Base-by-base conservation (phyloP, 2,797 vertebrate genomes). In the Oophaga sylvatica region DNA sequence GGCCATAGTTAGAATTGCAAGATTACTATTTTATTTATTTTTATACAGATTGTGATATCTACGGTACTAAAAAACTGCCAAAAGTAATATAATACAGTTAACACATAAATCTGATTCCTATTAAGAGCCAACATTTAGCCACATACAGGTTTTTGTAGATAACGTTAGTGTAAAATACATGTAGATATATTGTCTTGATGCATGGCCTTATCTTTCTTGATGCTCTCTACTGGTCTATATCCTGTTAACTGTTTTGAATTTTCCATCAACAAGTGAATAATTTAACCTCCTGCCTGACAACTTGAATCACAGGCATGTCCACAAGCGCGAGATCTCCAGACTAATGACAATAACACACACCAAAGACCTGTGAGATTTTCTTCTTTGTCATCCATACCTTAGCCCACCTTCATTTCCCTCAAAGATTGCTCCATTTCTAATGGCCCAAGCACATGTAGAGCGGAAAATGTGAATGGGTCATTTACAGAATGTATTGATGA, bases 321-420 rank as follows among this genome's bases (percentile, higher is more conserved):
- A 71, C 20, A 81, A 81, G 35, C 59, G 53, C 31, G 6, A 48
- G 5, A 78, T 59, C 62, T 20, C 56, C 48, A 13, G 62, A 53
- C 57, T 87, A 57, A 87, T 87, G 86, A 82, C 86, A 81, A 81
- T 81, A 82, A 75, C 85, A 87, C 56, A 22, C 80, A 26, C 59
- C 10, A 57, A 56, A 20, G 68, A 87, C 45, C 29, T 76, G 80
- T 82, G 68, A 81, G 81, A 76, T 76, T 87, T 73, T 87, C 80
- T 81, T 81, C 35, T 65, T 87, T 63, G 86, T 82, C 80, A 81
- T 81, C 78, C 35, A 76, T 87, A 76, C 80, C 70, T 65, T 78
- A 82, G 63, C 79, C 86, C 86, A 87, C 86, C 79, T 82, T 82
- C 45, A 35, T 87, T 87, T 82, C 86, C 86, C 81, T 76, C 63